Conservation (phyloP, 2,888 invertebrate species). For the Hedychridium roseum region DNA sequence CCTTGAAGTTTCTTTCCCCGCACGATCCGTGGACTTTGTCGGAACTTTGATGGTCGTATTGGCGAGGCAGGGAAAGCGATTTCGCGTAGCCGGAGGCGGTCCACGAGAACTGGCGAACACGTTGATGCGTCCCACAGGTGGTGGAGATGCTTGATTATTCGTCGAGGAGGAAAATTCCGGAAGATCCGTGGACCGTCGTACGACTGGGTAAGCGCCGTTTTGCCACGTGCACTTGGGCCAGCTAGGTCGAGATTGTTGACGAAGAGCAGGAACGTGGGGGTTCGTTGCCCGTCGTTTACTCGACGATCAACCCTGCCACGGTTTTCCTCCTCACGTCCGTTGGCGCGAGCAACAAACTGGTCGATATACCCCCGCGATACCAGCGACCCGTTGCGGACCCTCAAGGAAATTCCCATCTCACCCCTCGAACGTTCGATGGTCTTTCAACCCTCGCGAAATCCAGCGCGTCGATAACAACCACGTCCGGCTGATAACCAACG, state of each 20-base stretch:
- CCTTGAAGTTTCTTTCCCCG: no score
- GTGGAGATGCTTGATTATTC: no score
- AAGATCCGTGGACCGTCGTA: no score
- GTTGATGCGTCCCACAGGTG: slow-evolving; percentile 40
- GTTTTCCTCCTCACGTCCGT: slow-evolving; percentile 32
- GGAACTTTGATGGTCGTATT: no score
- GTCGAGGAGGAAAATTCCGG: neutral
- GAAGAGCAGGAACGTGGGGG: slow-evolving; percentile 1
- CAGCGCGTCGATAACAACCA: no score
- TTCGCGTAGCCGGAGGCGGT: slow-evolving; percentile 15
- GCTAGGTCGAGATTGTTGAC: neutral
- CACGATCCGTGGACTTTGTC: no score
- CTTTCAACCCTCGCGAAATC: no score
- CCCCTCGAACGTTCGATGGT: no score
- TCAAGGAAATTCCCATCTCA: slow-evolving; percentile 31
- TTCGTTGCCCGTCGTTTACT: slow-evolving; percentile 18
- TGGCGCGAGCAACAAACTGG: slow-evolving; percentile 37
- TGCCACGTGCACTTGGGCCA: no score
- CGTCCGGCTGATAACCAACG: no score
- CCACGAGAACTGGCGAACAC: slow-evolving; percentile 26
- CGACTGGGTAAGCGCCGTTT: no score
- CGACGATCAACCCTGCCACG: slow-evolving; percentile 28
- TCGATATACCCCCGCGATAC: slow-evolving; percentile 51
- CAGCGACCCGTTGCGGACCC: slow-evolving; percentile 46
- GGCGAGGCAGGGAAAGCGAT: no score